These are phyloP conservation scores for Parthenolecanium corni DNA, from an alignment of 2,888 invertebrate species.

Conservation along the genomic window DNA sequence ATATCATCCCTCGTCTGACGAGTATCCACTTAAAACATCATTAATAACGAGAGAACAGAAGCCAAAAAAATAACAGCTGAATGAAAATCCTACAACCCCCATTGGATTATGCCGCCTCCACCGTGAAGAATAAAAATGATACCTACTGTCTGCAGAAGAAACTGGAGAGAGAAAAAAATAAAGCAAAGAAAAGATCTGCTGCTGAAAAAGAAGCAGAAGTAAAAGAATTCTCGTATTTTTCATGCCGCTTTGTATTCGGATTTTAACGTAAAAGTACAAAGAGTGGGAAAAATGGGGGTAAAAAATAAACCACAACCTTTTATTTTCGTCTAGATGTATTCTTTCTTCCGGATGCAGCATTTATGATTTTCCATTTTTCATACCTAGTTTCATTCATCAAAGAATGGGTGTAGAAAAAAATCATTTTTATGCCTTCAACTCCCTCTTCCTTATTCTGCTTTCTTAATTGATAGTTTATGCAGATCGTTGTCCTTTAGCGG, in stretches of 20 bases:
- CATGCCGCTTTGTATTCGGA: neutral
- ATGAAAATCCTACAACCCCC: conserved; percentile 5
- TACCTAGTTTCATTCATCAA: neutral
- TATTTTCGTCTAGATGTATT: neutral
- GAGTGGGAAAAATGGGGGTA: neutral
- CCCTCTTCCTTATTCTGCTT: neutral
- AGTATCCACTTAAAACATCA: conserved; percentile 10
- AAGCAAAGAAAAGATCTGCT: too few relatives aligned
- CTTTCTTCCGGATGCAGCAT: neutral
- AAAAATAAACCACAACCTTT: neutral
- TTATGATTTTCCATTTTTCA: conserved; percentile 8
- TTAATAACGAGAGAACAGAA: conserved; percentile 22
- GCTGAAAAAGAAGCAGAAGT: too few relatives aligned
- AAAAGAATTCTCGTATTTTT: too few relatives aligned
- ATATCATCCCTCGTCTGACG: too few relatives aligned
- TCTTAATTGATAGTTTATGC: conserved; percentile 19
- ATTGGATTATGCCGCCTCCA: neutral
- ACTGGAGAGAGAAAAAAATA: too few relatives aligned
- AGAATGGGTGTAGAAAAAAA: too few relatives aligned
- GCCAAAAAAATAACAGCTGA: conserved; percentile 4
- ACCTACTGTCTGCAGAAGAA: neutral
- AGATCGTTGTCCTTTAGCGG: conserved; percentile 8
- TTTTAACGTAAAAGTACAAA: neutral
- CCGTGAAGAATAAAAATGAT: conserved; percentile 15
- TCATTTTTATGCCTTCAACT: too few relatives aligned